Evolutionary conservation across 1,140 invertebrate genomes (phyloP).

Genomic region (Trichonephila clavipes): DNA sequence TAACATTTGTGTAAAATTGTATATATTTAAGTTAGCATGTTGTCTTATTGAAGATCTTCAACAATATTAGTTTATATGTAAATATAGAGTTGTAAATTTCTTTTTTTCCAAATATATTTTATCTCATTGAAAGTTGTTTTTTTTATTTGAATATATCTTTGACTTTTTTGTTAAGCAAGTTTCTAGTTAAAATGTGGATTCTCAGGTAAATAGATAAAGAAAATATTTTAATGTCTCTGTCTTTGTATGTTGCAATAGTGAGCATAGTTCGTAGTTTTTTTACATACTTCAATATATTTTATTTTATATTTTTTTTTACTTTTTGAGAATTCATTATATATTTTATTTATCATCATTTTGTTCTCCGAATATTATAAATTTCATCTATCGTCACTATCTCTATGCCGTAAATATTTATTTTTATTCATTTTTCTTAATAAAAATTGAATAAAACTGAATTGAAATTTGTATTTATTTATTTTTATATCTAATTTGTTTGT

Average conservation of each 20-base stretch:
- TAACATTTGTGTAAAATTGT: too few species aligned
- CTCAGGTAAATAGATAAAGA: not conserved
- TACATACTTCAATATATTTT: not conserved
- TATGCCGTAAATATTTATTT: constrained; percentile 18
- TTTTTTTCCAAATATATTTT: too few species aligned
- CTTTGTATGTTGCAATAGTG: not conserved
- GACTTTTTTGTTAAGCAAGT: not conserved
- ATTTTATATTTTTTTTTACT: not conserved
- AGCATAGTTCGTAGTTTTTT: not conserved
- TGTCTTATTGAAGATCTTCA: too few species aligned
- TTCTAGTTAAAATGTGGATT: not conserved
- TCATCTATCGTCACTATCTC: not conserved
- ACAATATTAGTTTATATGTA: too few species aligned
- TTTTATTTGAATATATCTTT: too few species aligned
- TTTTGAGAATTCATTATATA: not conserved
- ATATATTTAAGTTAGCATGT: too few species aligned
- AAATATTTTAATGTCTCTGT: not conserved
- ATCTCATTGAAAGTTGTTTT: too few species aligned
- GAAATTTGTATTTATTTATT: constrained; percentile 3
- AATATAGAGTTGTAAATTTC: too few species aligned
- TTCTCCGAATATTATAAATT: not conserved
- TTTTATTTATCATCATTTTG: not conserved
- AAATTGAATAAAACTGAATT: constrained; percentile 4
- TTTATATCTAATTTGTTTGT: not conserved
- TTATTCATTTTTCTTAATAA: constrained; percentile 23